phyloP scores from a whole-genome alignment of 1,140 invertebrate species.

The Formica exsecta region DNA sequence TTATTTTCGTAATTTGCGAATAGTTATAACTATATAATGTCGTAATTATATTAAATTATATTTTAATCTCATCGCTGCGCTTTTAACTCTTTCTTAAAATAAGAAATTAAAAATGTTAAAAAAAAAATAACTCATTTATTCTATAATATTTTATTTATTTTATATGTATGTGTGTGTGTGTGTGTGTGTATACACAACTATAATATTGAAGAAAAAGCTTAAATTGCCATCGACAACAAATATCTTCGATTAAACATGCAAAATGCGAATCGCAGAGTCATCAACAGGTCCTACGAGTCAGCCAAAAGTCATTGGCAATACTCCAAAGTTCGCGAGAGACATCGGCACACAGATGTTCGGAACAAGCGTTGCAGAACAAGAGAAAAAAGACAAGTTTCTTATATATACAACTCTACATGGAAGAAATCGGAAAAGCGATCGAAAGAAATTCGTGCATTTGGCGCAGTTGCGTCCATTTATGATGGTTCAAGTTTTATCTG shows the following conservation, averaged over 20 bases:
- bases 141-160: not conserved
- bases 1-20: slow-evolving; percentile 10
- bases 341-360: slow-evolving; percentile 77
- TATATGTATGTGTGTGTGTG: too few relatives aligned
- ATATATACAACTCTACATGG: slow-evolving; percentile 26
- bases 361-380: slow-evolving; percentile 46
- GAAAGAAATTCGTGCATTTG: not conserved
- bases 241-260: not conserved
- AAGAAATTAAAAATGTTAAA: slow-evolving; percentile 7
- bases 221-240: not conserved
- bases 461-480: slow-evolving; percentile 33
- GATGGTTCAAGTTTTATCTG: slow-evolving; percentile 39
- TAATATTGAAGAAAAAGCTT: not conserved
- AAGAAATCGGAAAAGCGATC: slow-evolving; percentile 48
- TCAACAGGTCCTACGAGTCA: slow-evolving; percentile 82
- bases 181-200: not conserved
- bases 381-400: slow-evolving; percentile 46
- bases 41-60: not conserved
- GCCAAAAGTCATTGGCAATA: slow-evolving; percentile 80
- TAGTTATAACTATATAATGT: not conserved
- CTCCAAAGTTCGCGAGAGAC: slow-evolving; percentile 73
- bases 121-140: not conserved
- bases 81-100: not conserved
- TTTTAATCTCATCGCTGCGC: too few relatives aligned
- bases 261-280: slow-evolving; percentile 70